Conservation (phyloP, 1,140 invertebrate genomes). For the Drosophila funebris region DNA sequence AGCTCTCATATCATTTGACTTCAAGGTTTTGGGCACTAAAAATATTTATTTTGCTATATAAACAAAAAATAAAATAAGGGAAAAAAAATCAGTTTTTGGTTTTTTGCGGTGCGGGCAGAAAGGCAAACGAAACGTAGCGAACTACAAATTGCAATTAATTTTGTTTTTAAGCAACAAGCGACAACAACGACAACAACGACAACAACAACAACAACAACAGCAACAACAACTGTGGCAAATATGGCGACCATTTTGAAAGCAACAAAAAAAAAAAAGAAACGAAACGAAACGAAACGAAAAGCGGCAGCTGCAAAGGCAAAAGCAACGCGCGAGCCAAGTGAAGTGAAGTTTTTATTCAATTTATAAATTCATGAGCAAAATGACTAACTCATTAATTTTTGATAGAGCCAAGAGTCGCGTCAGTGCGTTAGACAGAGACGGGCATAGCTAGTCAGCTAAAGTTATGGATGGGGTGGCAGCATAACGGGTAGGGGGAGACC, state of each 20-base stretch:
- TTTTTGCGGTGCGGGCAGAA: constrained; percentile 10
- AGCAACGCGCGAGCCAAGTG: constrained; percentile 21
- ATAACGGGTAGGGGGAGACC: not conserved
- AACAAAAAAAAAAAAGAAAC: constrained; percentile 36
- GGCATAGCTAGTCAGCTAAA: not conserved
- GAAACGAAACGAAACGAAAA: constrained; percentile 37
- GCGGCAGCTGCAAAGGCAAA: constrained; percentile 62
- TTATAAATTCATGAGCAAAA: constrained; percentile 81
- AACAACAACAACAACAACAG: constrained; percentile 38
- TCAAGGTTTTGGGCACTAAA: constrained; percentile 34
- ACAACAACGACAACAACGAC: constrained; percentile 18
- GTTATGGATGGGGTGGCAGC: not conserved
- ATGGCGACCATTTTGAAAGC: constrained; percentile 63
- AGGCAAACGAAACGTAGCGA: constrained; percentile 17
- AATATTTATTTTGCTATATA: not conserved
- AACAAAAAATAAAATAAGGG: constrained; percentile 14
- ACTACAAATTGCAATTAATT: constrained; percentile 72
- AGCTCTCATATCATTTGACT: not conserved
- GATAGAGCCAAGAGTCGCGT: constrained; percentile 46
- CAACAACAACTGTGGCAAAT: not conserved
- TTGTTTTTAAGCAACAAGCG: constrained; percentile 39
- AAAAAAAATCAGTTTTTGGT: constrained; percentile 17
- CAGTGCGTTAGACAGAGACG: constrained; percentile 6
- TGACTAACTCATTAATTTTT: constrained; percentile 82
- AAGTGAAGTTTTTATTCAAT: constrained; percentile 75